A percentile compares a stretch with the other conserved stretches of the same genome.
Evolutionary conservation across 23 tunicate species (phyloP).

Genomic region (Botrylloides violaceus): DNA sequence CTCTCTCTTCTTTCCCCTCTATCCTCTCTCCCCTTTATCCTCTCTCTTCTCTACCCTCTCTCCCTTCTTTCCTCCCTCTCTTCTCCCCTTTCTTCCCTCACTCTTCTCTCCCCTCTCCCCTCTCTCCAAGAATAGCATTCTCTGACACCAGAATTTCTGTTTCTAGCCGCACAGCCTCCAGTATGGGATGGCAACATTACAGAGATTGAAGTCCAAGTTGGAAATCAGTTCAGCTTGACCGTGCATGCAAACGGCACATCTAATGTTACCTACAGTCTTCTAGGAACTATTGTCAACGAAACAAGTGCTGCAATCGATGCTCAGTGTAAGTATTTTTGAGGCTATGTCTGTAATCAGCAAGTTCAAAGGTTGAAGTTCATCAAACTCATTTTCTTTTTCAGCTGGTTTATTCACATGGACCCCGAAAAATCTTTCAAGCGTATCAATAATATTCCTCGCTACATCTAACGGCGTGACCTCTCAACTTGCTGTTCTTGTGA

Average conservation of each 20-base stretch:
- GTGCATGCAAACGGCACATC: slow-evolving; percentile 33
- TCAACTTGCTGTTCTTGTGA: not conserved
- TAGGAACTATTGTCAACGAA: slow-evolving; percentile 15
- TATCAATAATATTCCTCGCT: slow-evolving; percentile 27
- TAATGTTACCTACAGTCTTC: slow-evolving; percentile 21
- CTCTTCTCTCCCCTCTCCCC: too few species aligned
- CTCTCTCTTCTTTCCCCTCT: too few species aligned
- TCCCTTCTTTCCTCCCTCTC: too few species aligned
- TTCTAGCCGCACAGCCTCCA: slow-evolving; percentile 41
- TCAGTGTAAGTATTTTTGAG: slow-evolving; percentile 41
- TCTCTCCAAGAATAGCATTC: too few species aligned
- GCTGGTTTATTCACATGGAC: slow-evolving; percentile 81
- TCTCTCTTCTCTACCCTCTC: too few species aligned
- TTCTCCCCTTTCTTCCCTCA: too few species aligned
- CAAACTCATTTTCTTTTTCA: slow-evolving; percentile 7
- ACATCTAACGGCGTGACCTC: slow-evolving; percentile 3
- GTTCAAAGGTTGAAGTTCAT: too few species aligned
- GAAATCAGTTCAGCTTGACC: slow-evolving; percentile 25
- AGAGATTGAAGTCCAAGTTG: slow-evolving; percentile 27
- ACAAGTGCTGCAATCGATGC: slow-evolving; percentile 34
- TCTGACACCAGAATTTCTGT: too few species aligned
- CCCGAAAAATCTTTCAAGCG: slow-evolving; percentile 18
- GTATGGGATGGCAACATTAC: not conserved
- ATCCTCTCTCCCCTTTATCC: too few species aligned
- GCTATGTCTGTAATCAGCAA: too few species aligned